These are phyloP conservation scores for Phycodurus eques DNA, from an alignment of 2,113 vertebrate species.

Conservation along the genomic window DNA sequence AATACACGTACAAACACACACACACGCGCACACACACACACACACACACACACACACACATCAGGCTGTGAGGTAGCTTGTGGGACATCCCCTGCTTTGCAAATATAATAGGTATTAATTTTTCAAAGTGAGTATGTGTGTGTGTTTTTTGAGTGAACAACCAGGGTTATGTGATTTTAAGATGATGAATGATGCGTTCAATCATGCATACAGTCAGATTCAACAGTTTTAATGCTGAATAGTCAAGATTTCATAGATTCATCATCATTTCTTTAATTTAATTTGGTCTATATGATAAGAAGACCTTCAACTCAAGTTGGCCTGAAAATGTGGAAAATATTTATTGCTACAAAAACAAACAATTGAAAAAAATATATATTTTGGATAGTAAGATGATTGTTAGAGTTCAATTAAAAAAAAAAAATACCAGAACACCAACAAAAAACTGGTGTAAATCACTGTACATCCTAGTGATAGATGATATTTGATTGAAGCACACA, in stretches of 20 bases:
- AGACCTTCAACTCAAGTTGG: not conserved
- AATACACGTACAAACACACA: slow-evolving; percentile 22
- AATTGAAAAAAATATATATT: no score
- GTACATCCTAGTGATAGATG: not conserved
- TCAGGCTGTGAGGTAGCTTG: slow-evolving; percentile 45
- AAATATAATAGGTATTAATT: slow-evolving; percentile 65
- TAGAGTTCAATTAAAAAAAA: not conserved
- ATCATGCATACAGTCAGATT: slow-evolving; percentile 4
- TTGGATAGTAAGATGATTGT: not conserved
- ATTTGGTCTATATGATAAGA: not conserved
- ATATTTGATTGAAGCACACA: not conserved
- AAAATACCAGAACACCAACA: no score
- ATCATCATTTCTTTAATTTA: not conserved
- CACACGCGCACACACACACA: slow-evolving; percentile 24
- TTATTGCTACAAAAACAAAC: no score
- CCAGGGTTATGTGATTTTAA: slow-evolving; percentile 56
- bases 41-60: slow-evolving; percentile 25
- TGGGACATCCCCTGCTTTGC: slow-evolving; percentile 58
- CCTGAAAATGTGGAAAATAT: not conserved
- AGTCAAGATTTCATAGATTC: not conserved
- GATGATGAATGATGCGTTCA: slow-evolving; percentile 58
- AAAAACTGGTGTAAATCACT: not conserved
- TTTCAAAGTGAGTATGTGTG: slow-evolving; percentile 41
- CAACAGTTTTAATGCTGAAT: not conserved
- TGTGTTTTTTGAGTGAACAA: slow-evolving; percentile 24